These are phyloP conservation scores for Cydia splendana DNA, from an alignment of 1,140 invertebrate species.

Conservation along the genomic window DNA sequence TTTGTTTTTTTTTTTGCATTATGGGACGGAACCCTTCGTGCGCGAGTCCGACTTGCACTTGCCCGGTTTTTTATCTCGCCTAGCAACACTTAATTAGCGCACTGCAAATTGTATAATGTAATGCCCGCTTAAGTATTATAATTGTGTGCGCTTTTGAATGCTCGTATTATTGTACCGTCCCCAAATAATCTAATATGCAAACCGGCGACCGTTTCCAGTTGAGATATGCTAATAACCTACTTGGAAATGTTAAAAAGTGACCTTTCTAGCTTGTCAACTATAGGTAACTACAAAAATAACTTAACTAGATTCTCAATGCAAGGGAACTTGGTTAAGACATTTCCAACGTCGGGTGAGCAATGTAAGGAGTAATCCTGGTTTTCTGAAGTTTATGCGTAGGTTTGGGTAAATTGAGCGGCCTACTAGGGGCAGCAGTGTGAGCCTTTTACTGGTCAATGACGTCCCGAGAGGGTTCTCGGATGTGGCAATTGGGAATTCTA, in stretches of 20 bases:
- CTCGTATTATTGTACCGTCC: no score
- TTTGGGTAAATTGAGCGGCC: slow-evolving; percentile 1
- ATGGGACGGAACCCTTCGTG: no score
- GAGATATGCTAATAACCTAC: neutral
- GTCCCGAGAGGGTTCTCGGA: neutral
- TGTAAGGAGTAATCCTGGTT: neutral
- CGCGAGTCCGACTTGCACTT: no score
- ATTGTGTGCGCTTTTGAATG: no score
- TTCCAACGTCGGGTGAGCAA: neutral
- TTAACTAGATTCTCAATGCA: neutral
- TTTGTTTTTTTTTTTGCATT: no score
- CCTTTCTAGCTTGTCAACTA: neutral
- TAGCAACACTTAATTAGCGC: no score
- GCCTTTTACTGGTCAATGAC: neutral
- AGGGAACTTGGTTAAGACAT: neutral
- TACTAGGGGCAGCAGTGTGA: neutral
- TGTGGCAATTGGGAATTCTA: neutral
- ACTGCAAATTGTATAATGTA: no score
- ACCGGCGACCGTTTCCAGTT: neutral
- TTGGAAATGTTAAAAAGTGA: slow-evolving; percentile 5
- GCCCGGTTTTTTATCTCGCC: no score
- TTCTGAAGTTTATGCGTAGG: neutral
- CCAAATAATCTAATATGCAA: neutral
- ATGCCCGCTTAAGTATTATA: no score
- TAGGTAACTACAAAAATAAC: neutral